Base-by-base conservation (phyloP, 2,113 vertebrate genomes). In the Merops nubicus region DNA sequence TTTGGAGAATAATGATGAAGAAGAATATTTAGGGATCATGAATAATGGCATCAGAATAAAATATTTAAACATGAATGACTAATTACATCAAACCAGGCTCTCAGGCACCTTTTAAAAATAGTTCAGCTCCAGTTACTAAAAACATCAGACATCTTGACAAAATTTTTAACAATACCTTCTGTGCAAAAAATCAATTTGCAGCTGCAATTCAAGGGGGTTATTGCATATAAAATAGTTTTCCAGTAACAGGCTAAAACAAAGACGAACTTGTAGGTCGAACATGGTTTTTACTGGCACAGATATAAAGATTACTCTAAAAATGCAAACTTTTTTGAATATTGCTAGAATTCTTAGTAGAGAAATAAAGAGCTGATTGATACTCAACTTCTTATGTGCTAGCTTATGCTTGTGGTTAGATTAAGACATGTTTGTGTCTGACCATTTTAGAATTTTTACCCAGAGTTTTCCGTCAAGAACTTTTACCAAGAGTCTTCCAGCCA, bases 1-100 rank as follows among this genome's bases (percentile, higher is more conserved):
- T 85, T 11, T 80, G 67, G 42, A 91, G 54, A 57, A 16, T 57
- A 91, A 82, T 0, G 0, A n/a, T 29, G 43, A 87, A 74, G 72
- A 80, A 26, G 20, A 77, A 45, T 63, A 94, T 91, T 93, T 89
- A 89, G n/a, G 38, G 40, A 94, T 50, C 33, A 45, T 34, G 65
- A 96, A 74, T 92, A 85, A 94, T 86, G 91, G 45, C 42, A 75
- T 48, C 22, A 81, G 33, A 90, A 90, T 83, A 83, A 89, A 96
- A 95, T 90, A 92, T 93, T 96, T 95, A 91, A 95, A 86, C 74
- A 65, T 15, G 50, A 91, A 84, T 87, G 16, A 86, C 42, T 84
- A 83, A 86, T 50, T 81, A 72, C 29, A 76, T 38, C 62, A 95
- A 69, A 81, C n/a, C 45, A 53, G 28, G 53, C 38, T 96, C 74